Base-by-base conservation (phyloP, 2,888 invertebrate species). In the Frankliniella fusca region DNA sequence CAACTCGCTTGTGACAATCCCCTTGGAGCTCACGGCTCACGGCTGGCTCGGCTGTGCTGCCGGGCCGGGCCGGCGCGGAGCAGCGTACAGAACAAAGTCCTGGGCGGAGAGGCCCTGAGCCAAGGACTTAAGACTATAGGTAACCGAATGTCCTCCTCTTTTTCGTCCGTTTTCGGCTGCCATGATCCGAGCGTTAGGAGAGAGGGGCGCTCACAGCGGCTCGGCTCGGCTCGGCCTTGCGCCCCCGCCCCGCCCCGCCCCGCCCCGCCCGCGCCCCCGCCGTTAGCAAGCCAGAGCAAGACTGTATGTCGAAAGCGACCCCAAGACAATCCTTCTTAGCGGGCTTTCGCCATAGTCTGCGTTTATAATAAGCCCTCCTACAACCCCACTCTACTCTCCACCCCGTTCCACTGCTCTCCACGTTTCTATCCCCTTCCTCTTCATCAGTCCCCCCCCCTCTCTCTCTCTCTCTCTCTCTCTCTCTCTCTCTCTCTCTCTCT, bases 121-220 rank as follows among this genome's bases (percentile, higher is more conserved):
- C 70, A 76, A 61, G 70, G 70, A 76, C 70, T 76, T 76, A 76
- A 76, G 70, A 76, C 70, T 76, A 76, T 76, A 76, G 70, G 70
- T 76, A 76, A 76, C 70, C 70, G 70, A 76, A 76, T 27, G 70
- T 76, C 70, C 70, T 76, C 61, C 38, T 76, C 70, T 76, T 76
- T 76, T 76, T 76, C 61, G 61, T 61, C 70, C 70, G 70, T 27
- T 76, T 23, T n/a, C 38, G 18, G 15, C 54, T 5, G 54, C 54
- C 54, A 20, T 76, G 70, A 76, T 76, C 70, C 70, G 70, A 76
- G 70, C 70, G 70, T 76, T 76, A 76, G 70, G 38, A 38, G 38
- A 38, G 38, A 38, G 38, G 38, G 38, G 38, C 38, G 38, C 38
- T 38, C 38, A 2, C 3, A 38, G 38, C 38, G 5, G 38, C 38